Evolutionary conservation across 2,888 invertebrate species (phyloP).

Genomic region (Rotaria magnacalcarata): DNA sequence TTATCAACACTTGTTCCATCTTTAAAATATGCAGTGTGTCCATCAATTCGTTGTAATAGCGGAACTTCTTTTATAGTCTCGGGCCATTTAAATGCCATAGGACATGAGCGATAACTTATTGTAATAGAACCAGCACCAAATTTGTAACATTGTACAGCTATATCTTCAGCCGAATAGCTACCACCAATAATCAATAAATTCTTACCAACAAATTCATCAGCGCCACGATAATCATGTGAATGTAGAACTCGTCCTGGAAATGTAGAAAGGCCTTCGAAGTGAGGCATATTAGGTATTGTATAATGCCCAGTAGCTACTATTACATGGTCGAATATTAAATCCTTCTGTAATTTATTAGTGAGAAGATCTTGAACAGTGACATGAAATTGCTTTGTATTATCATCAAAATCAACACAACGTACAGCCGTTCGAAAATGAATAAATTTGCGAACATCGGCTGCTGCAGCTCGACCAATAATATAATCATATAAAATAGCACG

Average conservation of each 20-base stretch:
- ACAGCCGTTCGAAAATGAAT: neutral
- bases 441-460: neutral
- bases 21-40: slow-evolving; percentile 40
- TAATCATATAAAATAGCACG: slow-evolving; percentile 43
- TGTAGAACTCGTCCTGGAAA: slow-evolving; percentile 41
- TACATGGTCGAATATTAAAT: slow-evolving; percentile 39
- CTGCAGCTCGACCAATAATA: neutral
- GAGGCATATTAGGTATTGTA: slow-evolving; percentile 37
- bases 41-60: slow-evolving; percentile 42
- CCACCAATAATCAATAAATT: slow-evolving; percentile 30
- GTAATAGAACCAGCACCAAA: slow-evolving; percentile 46
- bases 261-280: slow-evolving; percentile 30
- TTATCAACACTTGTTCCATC: slow-evolving; percentile 43
- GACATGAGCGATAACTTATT: slow-evolving; percentile 46
- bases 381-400: neutral
- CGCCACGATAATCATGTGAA: slow-evolving; percentile 38
- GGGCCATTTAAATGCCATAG: slow-evolving; percentile 48
- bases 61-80: slow-evolving; percentile 44
- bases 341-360: neutral
- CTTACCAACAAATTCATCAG: slow-evolving; percentile 3
- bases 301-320: slow-evolving; percentile 41
- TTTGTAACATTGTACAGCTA: slow-evolving; percentile 39
- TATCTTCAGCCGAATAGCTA: slow-evolving; percentile 39
- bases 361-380: slow-evolving; percentile 1
- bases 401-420: neutral